A percentile compares a stretch with the other conserved stretches of the same genome.
Conservation (phyloP, 2,113 vertebrate species). For the Pao palembangensis region DNA sequence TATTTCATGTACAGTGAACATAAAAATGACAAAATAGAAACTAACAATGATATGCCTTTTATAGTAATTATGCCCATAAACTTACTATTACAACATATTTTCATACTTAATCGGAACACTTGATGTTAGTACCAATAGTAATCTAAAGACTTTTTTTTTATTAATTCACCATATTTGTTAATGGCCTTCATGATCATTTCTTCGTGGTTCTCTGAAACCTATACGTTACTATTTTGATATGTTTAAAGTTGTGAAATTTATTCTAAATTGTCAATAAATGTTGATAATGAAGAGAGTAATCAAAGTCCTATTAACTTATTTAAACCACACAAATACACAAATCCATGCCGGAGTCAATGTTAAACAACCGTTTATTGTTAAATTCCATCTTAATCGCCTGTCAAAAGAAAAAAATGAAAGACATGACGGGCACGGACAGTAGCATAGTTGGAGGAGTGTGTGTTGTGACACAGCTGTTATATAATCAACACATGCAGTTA, state of each 20-base stretch:
- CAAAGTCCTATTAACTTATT: not conserved
- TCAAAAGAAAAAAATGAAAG: no score
- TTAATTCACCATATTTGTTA: slow-evolving; percentile 31
- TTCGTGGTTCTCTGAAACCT: slow-evolving; percentile 46
- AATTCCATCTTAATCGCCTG: slow-evolving; percentile 75
- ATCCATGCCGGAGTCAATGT: slow-evolving; percentile 36
- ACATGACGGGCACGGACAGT: slow-evolving; percentile 58
- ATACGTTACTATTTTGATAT: slow-evolving; percentile 68
- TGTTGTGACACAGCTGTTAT: slow-evolving; percentile 58
- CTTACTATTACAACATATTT: slow-evolving; percentile 58
- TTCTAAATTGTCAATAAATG: slow-evolving; percentile 58
- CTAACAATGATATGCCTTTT: slow-evolving; percentile 43
- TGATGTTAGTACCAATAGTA: slow-evolving; percentile 31
- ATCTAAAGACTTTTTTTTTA: slow-evolving; percentile 20
- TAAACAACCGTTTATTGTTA: slow-evolving; percentile 91
- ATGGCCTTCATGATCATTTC: slow-evolving; percentile 40
- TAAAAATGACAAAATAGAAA: slow-evolving; percentile 8
- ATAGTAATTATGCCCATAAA: slow-evolving; percentile 38
- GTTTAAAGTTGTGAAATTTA: slow-evolving; percentile 47
- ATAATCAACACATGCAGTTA: slow-evolving; percentile 89
- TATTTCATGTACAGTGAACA: slow-evolving; percentile 24
- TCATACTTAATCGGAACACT: slow-evolving; percentile 50
- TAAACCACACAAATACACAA: not conserved
- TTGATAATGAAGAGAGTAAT: slow-evolving; percentile 17
- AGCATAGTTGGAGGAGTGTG: slow-evolving; percentile 73